These are phyloP conservation scores for Musca vetustissima DNA, from an alignment of 1,140 invertebrate species.

Conservation along the genomic window DNA sequence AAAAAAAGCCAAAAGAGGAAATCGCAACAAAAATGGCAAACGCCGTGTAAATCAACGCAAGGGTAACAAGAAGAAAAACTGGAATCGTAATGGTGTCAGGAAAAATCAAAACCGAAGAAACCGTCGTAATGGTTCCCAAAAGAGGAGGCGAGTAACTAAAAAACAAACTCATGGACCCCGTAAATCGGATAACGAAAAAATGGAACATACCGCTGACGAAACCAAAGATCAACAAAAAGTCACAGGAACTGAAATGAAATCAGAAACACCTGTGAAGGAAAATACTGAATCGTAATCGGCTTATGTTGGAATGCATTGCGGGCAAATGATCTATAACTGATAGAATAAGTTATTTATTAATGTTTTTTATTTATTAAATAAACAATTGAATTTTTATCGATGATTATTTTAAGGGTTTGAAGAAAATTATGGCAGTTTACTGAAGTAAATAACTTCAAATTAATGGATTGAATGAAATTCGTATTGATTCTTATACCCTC, in stretches of 20 bases:
- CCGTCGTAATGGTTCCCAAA: too few relatives aligned
- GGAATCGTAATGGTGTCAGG: not conserved
- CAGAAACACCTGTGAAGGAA: not conserved
- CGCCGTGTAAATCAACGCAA: not conserved
- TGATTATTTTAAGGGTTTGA: too few relatives aligned
- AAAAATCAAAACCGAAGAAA: not conserved
- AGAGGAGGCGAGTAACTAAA: not conserved
- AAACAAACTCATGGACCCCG: slow-evolving; percentile 1
- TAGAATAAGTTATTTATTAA: slow-evolving; percentile 14
- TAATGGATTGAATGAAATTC: too few relatives aligned
- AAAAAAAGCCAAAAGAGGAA: not conserved
- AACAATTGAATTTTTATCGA: not conserved
- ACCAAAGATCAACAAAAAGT: not conserved
- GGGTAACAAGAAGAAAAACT: not conserved
- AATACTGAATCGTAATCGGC: not conserved
- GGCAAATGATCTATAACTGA: not conserved
- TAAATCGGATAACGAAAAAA: not conserved
- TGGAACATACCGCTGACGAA: not conserved
- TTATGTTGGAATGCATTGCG: not conserved
- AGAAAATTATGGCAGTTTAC: too few relatives aligned
- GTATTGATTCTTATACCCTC: too few relatives aligned
- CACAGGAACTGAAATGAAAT: not conserved
- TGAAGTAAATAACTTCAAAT: too few relatives aligned
- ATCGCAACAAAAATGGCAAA: not conserved
- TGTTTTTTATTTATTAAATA: slow-evolving; percentile 18